Evolutionary conservation across 2,113 vertebrate species (phyloP).

Genomic region (Isichthys henryi): DNA sequence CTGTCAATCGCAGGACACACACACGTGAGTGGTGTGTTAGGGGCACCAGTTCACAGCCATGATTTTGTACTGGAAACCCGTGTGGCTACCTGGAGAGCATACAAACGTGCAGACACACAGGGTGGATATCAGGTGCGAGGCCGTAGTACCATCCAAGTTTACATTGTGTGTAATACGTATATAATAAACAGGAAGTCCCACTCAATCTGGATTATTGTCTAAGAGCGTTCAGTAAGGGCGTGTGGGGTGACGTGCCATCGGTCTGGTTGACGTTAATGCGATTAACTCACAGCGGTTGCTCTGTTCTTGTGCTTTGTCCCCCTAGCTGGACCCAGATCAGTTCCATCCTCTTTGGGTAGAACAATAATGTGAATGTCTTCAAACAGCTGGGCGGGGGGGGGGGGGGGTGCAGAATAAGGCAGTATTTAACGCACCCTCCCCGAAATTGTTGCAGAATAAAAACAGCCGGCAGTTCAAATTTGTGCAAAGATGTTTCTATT

Average conservation of each 20-base stretch:
- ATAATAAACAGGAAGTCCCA: not conserved
- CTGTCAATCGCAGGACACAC: not conserved
- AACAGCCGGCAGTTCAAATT: not conserved
- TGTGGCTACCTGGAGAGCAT: not conserved
- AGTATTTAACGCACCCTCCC: not conserved
- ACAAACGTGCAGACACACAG: not conserved
- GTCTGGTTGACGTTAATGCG: not conserved
- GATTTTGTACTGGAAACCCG: not conserved
- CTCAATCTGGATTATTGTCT: not conserved
- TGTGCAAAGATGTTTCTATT: not conserved
- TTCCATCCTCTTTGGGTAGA: conserved; percentile 84
- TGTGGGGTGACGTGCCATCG: not conserved
- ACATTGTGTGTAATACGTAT: not conserved
- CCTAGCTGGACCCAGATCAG: conserved; percentile 81
- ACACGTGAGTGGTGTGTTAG: not conserved
- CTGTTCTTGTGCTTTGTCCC: conserved; percentile 81
- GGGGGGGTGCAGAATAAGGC: conserved; percentile 29
- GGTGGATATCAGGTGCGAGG: not conserved
- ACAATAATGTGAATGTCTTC: conserved; percentile 80
- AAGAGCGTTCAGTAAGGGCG: not conserved
- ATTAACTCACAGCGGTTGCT: conserved; percentile 71
- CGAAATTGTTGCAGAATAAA: not conserved
- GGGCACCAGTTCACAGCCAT: not conserved
- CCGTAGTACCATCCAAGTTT: not conserved
- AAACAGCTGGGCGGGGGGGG: conserved; percentile 62